phyloP scores from a whole-genome alignment of 2,113 vertebrate genomes.

The Choloepus hoffmanni region DNA sequence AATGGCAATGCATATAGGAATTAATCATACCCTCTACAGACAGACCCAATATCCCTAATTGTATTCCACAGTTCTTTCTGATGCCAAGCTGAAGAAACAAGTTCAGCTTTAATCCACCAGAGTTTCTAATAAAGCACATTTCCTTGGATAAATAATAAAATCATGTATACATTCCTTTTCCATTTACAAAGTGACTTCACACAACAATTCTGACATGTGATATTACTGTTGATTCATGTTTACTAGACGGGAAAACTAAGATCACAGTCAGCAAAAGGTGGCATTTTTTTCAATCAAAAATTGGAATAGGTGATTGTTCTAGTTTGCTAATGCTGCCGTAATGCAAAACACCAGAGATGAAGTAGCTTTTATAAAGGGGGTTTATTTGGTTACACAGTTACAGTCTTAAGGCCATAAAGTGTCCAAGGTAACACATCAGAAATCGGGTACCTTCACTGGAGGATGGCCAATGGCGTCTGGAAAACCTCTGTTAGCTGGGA shows the following conservation, averaged over 20 bases:
- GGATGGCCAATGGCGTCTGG: too few species aligned
- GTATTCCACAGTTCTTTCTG: neutral
- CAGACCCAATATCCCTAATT: neutral
- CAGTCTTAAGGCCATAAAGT: too few species aligned
- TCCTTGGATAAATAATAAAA: constrained; percentile 47
- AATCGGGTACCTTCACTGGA: too few species aligned
- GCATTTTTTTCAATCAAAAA: neutral
- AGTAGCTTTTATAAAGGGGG: too few species aligned
- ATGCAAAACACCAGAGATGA: too few species aligned
- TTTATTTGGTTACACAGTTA: too few species aligned
- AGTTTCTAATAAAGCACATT: constrained; percentile 23
- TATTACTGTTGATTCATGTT: neutral
- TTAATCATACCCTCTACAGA: neutral
- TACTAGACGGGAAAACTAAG: constrained; percentile 1
- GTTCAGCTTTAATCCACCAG: neutral
- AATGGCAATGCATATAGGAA: neutral
- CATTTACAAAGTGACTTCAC: constrained; percentile 33
- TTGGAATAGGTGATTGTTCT: neutral
- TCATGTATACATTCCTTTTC: neutral
- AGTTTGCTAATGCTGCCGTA: too few species aligned
- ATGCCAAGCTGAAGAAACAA: constrained; percentile 13
- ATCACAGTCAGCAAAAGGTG: neutral
- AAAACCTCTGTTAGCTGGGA: too few species aligned
- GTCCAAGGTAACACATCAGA: too few species aligned
- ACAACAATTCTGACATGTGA: neutral